These are phyloP conservation scores for Anthopleura sola DNA, from an alignment of 64 coral and sea anemone species.

Conservation along the genomic window DNA sequence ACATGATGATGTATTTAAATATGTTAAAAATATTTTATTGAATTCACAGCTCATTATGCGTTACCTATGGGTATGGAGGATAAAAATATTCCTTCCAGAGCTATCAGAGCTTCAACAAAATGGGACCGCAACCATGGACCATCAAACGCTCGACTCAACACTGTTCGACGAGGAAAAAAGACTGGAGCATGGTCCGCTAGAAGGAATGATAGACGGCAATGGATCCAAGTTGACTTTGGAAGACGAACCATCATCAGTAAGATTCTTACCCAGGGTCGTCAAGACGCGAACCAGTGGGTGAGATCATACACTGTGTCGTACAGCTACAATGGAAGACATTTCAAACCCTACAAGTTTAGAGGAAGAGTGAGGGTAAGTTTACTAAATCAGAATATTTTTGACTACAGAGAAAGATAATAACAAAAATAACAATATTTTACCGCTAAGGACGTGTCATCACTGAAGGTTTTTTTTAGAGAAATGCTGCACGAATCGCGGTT, in stretches of 20 bases:
- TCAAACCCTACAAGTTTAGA: conserved; percentile 53
- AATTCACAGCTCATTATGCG: too few relatives aligned
- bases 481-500: too few relatives aligned
- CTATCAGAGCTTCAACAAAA: conserved; percentile 56
- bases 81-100: conserved; percentile 51
- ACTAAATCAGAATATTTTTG: too few relatives aligned
- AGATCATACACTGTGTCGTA: conserved; percentile 77
- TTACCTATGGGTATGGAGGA: conserved; percentile 77
- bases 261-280: conserved; percentile 70
- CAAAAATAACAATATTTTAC: too few relatives aligned
- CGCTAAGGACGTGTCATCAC: too few relatives aligned
- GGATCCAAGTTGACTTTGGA: conserved; percentile 79
- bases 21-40: too few relatives aligned
- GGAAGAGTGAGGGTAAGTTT: conserved; percentile 35
- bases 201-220: conserved; percentile 66
- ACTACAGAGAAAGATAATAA: too few relatives aligned
- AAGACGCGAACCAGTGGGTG: conserved; percentile 67
- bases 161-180: conserved; percentile 22
- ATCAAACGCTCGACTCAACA: conserved; percentile 51
- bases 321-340: conserved; percentile 54
- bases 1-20: too few relatives aligned
- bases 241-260: conserved; percentile 32
- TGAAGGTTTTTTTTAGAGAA: too few relatives aligned
- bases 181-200: conserved; percentile 57
- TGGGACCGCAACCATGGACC: conserved; percentile 79